phyloP scores from a whole-genome alignment of 2,113 vertebrate species.

The Ptyas mucosa region DNA sequence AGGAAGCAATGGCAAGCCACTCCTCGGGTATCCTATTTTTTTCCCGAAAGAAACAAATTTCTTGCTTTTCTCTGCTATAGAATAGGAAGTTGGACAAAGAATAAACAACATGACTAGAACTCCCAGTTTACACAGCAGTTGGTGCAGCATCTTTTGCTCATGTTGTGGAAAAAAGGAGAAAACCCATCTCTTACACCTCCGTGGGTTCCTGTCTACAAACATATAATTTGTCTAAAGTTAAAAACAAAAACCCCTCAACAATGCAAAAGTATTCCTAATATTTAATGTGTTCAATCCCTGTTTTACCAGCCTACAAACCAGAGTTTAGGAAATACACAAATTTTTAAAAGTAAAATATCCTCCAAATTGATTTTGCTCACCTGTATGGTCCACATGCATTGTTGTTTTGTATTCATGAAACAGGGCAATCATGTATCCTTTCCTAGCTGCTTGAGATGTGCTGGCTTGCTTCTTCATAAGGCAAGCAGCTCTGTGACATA shows the following conservation, averaged over 20 bases:
- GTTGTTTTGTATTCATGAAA: neutral
- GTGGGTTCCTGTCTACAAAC: neutral
- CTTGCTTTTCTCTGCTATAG: neutral
- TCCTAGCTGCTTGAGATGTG: neutral
- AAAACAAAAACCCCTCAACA: neutral
- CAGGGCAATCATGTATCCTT: neutral
- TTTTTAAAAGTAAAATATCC: neutral
- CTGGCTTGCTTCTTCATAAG: neutral
- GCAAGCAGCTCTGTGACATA: constrained; percentile 5
- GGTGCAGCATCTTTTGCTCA: neutral
- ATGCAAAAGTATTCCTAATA: neutral
- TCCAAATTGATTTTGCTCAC: neutral
- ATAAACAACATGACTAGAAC: neutral
- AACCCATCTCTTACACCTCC: neutral
- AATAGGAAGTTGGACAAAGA: neutral
- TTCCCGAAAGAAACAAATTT: neutral
- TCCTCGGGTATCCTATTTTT: neutral
- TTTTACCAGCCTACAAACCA: neutral
- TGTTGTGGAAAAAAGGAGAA: neutral
- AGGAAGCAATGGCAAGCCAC: neutral
- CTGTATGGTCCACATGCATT: neutral
- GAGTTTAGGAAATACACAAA: neutral
- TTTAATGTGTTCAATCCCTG: neutral
- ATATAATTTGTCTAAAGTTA: neutral
- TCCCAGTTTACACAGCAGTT: neutral